A percentile compares a stretch with the other conserved stretches of the same genome.
phyloP scores from a whole-genome alignment of 2,113 vertebrate species.

The Corapipo altera region DNA sequence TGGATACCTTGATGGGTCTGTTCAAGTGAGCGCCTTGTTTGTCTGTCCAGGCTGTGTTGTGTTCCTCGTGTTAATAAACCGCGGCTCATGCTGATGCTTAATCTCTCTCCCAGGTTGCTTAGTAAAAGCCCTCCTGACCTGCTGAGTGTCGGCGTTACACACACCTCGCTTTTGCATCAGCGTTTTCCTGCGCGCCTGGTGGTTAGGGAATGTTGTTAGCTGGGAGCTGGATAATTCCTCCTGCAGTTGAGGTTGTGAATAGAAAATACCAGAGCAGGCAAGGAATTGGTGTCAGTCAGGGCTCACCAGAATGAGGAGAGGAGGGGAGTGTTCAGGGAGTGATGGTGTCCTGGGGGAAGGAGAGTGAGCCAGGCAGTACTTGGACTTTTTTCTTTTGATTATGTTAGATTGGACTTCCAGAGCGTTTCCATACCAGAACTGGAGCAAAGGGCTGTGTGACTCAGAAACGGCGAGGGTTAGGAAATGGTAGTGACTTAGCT shows the following conservation, averaged over 20 bases:
- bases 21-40: background rate
- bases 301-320: background rate
- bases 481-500: constrained; percentile 16
- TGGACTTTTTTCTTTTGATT: background rate
- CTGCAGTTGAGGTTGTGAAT: background rate
- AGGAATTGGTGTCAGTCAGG: background rate
- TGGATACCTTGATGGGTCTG: background rate
- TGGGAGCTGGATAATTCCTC: background rate
- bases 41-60: background rate
- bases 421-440: background rate
- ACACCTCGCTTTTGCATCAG: background rate
- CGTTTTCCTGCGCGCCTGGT: background rate
- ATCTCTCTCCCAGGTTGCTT: constrained; percentile 24
- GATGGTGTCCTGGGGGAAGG: background rate
- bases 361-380: background rate
- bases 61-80: constrained; percentile 7
- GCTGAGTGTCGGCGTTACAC: background rate
- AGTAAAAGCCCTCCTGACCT: constrained; percentile 18
- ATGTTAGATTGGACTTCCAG: background rate
- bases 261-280: background rate
- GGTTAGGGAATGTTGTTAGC: constrained; percentile 9
- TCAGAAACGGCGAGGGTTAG: constrained; percentile 36
- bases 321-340: background rate
- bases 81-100: background rate
- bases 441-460: constrained; percentile 47